Evolutionary conservation across 2,888 invertebrate species (phyloP), one percentile per base, ranked within the genome.

Genomic region (Miltochrista miniata): DNA sequence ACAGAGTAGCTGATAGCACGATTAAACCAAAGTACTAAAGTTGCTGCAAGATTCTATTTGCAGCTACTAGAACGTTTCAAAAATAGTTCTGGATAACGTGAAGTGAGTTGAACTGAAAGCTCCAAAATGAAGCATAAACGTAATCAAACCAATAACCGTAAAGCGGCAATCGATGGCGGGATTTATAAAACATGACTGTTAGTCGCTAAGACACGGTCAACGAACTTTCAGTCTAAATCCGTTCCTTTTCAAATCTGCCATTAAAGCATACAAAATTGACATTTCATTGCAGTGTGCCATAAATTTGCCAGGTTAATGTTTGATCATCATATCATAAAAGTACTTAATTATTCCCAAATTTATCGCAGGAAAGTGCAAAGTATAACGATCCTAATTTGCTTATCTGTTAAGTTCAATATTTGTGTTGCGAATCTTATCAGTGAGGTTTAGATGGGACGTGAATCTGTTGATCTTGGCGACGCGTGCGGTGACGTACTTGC

Each of bases 351-450:
- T 74, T 69, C 67, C 74, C 48, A 79, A 80, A 78, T 74, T 78
- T 84, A 85, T 84, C 84, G 63, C 78, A 66, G 62, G 73, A 83
- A 83, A 86, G 84, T 82, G 87, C 79, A 87, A 86, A 87, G 87
- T 87, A 80, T 87, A 87, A 87, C 85, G 87, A 87, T 87, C 87
- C 70, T 84, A 76, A 74, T 77, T 73, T 72, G 65, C 71, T 85
- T 87, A 86, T 87, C 87, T 74, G 45, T 39, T 64, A 71, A 66
- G 66, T 64, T 79, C 74, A 87, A 87, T 87, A 85, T 88, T 87
- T 78, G 81, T 66, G 48, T 56, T 64, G 62, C 59, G 64, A 76
- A 81, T 82, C 85, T 87, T 85, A 86, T 87, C 84, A 63, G 61
- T 63, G 61, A 71, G 68, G 73, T 71, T 78, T 79, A 72, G 77